A percentile compares a stretch with the other conserved stretches of the same genome.
phyloP scores from a whole-genome alignment of 2,113 vertebrate species.

The Brienomyrus longianalis region DNA sequence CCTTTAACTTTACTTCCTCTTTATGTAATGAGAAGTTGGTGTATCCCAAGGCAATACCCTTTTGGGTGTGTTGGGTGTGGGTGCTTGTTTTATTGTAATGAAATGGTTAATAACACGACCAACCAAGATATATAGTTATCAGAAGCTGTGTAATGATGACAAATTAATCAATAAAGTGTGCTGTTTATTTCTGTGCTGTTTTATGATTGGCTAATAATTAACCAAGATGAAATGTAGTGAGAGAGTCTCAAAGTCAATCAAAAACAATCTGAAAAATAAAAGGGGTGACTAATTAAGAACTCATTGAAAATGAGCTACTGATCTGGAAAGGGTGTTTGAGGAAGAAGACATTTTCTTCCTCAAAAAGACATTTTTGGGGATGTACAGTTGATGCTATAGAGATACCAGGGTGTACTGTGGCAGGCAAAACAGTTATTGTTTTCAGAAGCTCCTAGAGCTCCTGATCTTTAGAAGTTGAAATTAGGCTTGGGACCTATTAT shows the following conservation, averaged over 20 bases:
- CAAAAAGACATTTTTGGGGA: background rate
- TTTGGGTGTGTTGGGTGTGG: background rate
- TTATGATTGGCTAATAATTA: background rate
- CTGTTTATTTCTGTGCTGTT: background rate
- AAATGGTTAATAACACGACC: background rate
- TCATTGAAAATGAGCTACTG: background rate
- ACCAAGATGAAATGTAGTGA: background rate
- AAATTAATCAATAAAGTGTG: background rate
- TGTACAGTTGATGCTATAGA: background rate
- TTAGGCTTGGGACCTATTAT: background rate
- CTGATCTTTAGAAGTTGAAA: background rate
- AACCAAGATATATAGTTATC: background rate
- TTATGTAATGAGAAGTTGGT: background rate
- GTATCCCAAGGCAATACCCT: background rate
- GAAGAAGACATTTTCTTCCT: background rate
- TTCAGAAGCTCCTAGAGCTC: background rate
- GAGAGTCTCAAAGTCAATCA: background rate
- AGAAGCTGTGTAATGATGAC: background rate
- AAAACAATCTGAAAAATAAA: background rate
- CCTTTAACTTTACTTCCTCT: background rate
- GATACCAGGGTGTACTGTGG: background rate
- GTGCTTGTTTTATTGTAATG: background rate
- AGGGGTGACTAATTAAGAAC: background rate
- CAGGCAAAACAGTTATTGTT: background rate
- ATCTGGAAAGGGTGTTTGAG: background rate